Evolutionary conservation across 2,888 invertebrate species (phyloP).

Genomic region (Blomia tropicalis): DNA sequence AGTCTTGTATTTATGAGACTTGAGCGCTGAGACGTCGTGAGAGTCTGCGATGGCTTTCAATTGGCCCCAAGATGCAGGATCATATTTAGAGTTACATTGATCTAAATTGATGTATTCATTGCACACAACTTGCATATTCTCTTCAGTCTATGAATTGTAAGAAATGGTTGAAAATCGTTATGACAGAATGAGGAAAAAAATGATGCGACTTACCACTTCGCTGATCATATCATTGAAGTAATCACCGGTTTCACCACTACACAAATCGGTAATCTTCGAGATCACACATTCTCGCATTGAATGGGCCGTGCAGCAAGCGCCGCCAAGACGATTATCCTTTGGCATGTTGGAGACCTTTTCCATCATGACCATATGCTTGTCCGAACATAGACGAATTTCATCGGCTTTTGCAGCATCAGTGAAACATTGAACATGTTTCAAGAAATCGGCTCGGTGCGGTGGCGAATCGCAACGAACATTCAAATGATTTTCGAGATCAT

Average conservation of each 20-base stretch:
- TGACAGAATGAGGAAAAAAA: background rate
- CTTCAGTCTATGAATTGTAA: slow-evolving; percentile 1
- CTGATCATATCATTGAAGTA: slow-evolving; percentile 9
- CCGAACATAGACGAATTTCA: background rate
- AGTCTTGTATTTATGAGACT: slow-evolving; percentile 10
- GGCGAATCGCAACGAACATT: background rate
- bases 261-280: background rate
- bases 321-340: background rate
- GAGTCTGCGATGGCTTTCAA: background rate
- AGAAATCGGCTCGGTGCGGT: background rate
- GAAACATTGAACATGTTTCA: background rate
- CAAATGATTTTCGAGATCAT: background rate
- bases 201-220: background rate
- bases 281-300: background rate
- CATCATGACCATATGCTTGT: slow-evolving; percentile 10
- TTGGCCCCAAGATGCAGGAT: background rate
- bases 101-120: background rate
- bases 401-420: background rate
- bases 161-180: background rate
- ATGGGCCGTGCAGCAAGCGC: background rate
- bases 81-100: background rate
- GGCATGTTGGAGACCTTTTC: background rate
- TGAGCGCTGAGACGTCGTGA: background rate
- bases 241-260: slow-evolving; percentile 1
- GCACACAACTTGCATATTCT: slow-evolving; percentile 7